Evolutionary conservation across 92 coral and sea anemone species (phyloP), one percentile per base, ranked within the genome.

Genomic region (Epizoanthus illoricatus): DNA sequence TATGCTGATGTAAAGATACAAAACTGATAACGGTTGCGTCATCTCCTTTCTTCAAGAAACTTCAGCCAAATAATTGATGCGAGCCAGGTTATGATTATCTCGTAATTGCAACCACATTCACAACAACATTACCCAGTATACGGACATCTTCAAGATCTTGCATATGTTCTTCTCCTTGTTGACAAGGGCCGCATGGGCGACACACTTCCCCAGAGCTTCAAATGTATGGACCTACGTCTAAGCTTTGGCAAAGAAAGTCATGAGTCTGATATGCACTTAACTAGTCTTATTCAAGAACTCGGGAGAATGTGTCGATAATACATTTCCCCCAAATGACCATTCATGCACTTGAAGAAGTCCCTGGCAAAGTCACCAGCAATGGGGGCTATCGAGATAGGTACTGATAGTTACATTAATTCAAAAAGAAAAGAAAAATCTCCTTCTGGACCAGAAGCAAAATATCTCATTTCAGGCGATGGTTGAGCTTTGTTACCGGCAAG

Each of bases 151-250:
- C 85, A 85, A 61, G 80, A 79, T 9, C 71, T 85, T 52, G 84
- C 88, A 1, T 79, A 85, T 56, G 61, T 85, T 2, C 84, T 85
- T 13, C 57, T 85, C 11, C 71, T 85, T 71, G 85, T 85, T 18
- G 88, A 79, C 1, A 85, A 85, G 59, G 88, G 88, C 39, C 88
- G 88, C n/a, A 85, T 79, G 88, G 88, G 88, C 70, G 88, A 85
- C 73, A 85, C 88, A 79, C 79, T 85, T 49, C 88, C 80, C 47
- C 78, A 79, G 4, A 76, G 85, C 47, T 85, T 85, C 72, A 75
- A 85, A 33, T 85, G 88, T 18, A 69, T 85, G 23, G 88, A 85
- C 72, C 63, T 85, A 16, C 84, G 88, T 18, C 75, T 85, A 2
- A 85, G 66, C 80, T 85, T 62, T 65, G 88, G 61, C 42, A 49